A percentile compares a stretch with the other conserved stretches of the same genome.
phyloP scores from a whole-genome alignment of 2,113 vertebrate genomes.

The Calidris pygmaea region DNA sequence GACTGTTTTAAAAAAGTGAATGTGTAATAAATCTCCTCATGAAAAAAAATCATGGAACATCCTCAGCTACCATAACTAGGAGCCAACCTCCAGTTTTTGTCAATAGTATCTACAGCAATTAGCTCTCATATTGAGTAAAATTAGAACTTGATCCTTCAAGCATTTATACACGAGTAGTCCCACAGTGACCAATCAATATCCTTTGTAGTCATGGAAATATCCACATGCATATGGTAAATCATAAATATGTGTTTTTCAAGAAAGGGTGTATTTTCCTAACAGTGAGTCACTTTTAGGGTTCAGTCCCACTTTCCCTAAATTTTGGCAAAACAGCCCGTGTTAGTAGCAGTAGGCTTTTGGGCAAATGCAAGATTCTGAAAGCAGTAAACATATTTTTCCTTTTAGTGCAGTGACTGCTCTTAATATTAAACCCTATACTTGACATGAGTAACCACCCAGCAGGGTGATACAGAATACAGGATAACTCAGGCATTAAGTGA shows the following conservation, averaged over 20 bases:
- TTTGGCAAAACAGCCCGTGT: neutral
- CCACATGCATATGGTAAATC: neutral
- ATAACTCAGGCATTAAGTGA: neutral
- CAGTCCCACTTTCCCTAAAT: neutral
- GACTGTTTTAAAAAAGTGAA: neutral
- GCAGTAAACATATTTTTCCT: constrained; percentile 5
- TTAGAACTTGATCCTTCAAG: constrained; percentile 43
- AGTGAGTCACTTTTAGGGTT: neutral
- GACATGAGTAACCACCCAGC: constrained; percentile 8
- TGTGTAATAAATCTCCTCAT: neutral
- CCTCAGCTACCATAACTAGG: neutral
- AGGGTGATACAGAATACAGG: neutral
- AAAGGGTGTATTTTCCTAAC: neutral
- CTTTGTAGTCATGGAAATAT: constrained; percentile 22
- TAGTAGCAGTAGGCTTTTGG: neutral
- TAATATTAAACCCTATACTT: constrained; percentile 16
- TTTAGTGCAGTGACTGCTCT: neutral
- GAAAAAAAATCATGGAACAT: neutral
- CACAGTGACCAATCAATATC: constrained; percentile 20
- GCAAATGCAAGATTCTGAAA: neutral
- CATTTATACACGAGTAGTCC: neutral
- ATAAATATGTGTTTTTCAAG: neutral
- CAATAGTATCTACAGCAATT: constrained; percentile 37
- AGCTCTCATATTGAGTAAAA: constrained; percentile 39
- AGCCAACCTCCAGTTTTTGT: neutral